Percentiles rank a stretch among this genome's conserved stretches.
Conservation (phyloP, 2,888 invertebrate genomes). For the Parnassius orleans region DNA sequence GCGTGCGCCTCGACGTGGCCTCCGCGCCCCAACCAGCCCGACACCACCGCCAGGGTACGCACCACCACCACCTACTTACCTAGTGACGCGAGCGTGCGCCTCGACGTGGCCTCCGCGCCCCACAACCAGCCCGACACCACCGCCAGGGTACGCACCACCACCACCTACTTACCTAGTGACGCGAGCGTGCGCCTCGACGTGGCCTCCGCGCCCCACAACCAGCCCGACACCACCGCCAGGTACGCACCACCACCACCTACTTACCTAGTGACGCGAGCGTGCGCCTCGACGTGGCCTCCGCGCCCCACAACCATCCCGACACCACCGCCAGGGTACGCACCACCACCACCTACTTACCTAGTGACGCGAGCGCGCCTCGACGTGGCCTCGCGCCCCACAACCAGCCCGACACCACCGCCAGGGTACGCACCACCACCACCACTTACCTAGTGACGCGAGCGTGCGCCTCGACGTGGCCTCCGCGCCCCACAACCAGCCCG, state of each 20-base stretch:
- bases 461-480: constrained; percentile 82
- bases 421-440: constrained; percentile 41
- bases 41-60: constrained; percentile 50
- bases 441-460: too few relatives aligned
- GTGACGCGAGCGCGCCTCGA: constrained; percentile 84
- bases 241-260: constrained; percentile 28
- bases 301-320: constrained; percentile 53
- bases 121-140: constrained; percentile 41
- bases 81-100: constrained; percentile 83
- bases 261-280: constrained; percentile 84
- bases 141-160: constrained; percentile 46
- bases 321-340: constrained; percentile 50
- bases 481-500: constrained; percentile 53
- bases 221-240: constrained; percentile 48
- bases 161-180: too few relatives aligned
- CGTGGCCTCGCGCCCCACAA: constrained; percentile 75
- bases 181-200: constrained; percentile 81
- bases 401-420: constrained; percentile 43
- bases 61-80: too few relatives aligned
- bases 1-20: constrained; percentile 82
- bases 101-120: constrained; percentile 81
- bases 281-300: constrained; percentile 81
- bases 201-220: constrained; percentile 69
- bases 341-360: too few relatives aligned
- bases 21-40: constrained; percentile 57